A percentile compares a stretch with the other conserved stretches of the same genome.
phyloP scores from a whole-genome alignment of 2,797 vertebrate genomes.

The Trachops cirrhosus region DNA sequence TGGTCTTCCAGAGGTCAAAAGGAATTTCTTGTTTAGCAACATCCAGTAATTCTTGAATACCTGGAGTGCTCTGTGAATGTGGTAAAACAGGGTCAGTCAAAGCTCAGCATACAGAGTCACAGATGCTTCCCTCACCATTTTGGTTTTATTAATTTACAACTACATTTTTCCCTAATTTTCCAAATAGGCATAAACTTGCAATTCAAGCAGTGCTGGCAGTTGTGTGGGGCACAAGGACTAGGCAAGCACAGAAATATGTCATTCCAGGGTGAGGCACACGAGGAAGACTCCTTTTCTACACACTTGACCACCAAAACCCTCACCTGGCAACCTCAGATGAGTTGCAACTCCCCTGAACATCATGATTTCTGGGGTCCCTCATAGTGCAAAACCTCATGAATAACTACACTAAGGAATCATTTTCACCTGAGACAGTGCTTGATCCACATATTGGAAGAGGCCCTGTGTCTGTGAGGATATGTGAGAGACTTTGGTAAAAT shows the following conservation, averaged over 20 bases:
- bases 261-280: background rate
- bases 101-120: background rate
- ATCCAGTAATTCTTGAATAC: slow-evolving; percentile 89
- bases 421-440: background rate
- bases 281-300: background rate
- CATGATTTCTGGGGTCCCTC: background rate
- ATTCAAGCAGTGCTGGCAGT: background rate
- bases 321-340: background rate
- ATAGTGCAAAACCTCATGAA: background rate
- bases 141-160: background rate
- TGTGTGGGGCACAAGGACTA: background rate
- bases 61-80: slow-evolving; percentile 85
- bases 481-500: background rate
- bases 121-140: background rate
- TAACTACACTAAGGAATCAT: background rate
- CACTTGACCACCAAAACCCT: background rate
- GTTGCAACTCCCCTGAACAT: background rate
- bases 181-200: background rate
- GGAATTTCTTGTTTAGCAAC: slow-evolving; percentile 89
- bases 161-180: background rate
- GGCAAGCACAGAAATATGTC: background rate
- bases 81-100: background rate
- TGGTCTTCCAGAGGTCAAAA: slow-evolving; percentile 84
- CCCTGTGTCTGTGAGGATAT: fast-evolving
- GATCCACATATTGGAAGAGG: background rate